These are phyloP conservation scores for Apodemia mormo DNA, from an alignment of 2,888 invertebrate genomes.

Conservation along the genomic window DNA sequence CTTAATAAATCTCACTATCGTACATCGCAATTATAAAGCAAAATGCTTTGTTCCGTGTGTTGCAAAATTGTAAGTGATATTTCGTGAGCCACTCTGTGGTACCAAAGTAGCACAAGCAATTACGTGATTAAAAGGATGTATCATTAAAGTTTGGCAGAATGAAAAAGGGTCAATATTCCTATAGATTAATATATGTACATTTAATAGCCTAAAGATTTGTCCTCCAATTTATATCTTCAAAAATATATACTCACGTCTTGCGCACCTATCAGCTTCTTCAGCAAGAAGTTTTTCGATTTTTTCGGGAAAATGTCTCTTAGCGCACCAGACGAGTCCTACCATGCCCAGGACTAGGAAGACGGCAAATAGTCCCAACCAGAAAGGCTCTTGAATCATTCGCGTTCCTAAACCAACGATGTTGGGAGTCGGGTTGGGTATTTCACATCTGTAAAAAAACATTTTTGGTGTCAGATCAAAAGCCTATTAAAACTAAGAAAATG, in stretches of 20 bases:
- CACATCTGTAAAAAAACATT: constrained; percentile 78
- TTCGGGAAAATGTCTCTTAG: constrained; percentile 92
- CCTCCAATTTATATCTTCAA: constrained; percentile 43
- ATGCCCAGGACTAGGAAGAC: constrained; percentile 90
- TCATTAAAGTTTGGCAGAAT: constrained; percentile 13
- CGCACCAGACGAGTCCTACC: constrained; percentile 91
- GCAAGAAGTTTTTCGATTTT: constrained; percentile 91
- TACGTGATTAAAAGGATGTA: constrained; percentile 1
- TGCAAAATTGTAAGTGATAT: constrained; percentile 11
- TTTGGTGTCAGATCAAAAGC: neutral
- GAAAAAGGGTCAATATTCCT: constrained; percentile 2
- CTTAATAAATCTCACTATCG: neutral
- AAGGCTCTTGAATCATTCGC: constrained; percentile 92
- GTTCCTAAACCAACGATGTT: constrained; percentile 84
- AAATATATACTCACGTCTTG: constrained; percentile 81
- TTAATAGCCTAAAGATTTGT: constrained; percentile 58
- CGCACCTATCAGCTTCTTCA: constrained; percentile 88
- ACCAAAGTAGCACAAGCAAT: constrained; percentile 13
- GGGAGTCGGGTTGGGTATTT: constrained; percentile 83
- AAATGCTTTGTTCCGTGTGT: constrained; percentile 10
- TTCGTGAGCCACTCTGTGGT: constrained; percentile 9
- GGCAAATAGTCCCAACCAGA: constrained; percentile 93
- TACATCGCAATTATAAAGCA: neutral
- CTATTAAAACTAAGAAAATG: no score
- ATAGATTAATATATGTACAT: constrained; percentile 21